Evolutionary conservation across 2,888 invertebrate species (phyloP).

Genomic region (Sicus ferrugineus): DNA sequence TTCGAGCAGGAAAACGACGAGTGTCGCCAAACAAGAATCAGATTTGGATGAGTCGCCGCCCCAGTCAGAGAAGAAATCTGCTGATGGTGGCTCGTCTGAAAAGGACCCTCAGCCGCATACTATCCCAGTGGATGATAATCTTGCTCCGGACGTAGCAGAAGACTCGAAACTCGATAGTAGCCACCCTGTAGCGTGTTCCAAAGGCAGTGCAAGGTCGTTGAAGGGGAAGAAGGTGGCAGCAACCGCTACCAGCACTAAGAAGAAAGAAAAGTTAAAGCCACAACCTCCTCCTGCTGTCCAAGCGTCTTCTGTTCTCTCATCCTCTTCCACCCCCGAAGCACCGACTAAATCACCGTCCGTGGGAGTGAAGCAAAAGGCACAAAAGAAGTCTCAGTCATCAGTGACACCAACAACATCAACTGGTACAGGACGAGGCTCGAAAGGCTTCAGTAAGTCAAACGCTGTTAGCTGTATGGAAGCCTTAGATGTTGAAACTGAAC

Average conservation of each 20-base stretch:
- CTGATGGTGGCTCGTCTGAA: conserved; percentile 32
- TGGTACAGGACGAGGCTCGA: not conserved
- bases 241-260: conserved; percentile 49
- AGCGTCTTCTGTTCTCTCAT: not conserved
- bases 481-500: conserved; percentile 74
- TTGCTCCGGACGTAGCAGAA: conserved; percentile 8
- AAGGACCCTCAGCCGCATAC: conserved; percentile 22
- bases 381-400: conserved; percentile 40
- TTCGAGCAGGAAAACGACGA: conserved; percentile 24
- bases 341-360: conserved; percentile 51
- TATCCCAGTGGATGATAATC: conserved; percentile 36
- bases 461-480: conserved; percentile 68
- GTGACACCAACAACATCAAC: conserved; percentile 9
- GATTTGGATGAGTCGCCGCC: conserved; percentile 27
- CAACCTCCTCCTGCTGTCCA: not conserved
- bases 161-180: not conserved
- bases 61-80: conserved; percentile 33
- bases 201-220: conserved; percentile 40
- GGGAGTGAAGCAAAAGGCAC: conserved; percentile 44
- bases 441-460: conserved; percentile 35
- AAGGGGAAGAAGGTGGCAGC: conserved; percentile 51
- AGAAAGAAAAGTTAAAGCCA: conserved; percentile 41
- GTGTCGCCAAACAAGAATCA: conserved; percentile 26
- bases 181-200: conserved; percentile 36
- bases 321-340: conserved; percentile 42